A percentile compares a stretch with the other conserved stretches of the same genome.
Conservation (phyloP, 1,140 invertebrate genomes). For the Drosophila ironensis region DNA sequence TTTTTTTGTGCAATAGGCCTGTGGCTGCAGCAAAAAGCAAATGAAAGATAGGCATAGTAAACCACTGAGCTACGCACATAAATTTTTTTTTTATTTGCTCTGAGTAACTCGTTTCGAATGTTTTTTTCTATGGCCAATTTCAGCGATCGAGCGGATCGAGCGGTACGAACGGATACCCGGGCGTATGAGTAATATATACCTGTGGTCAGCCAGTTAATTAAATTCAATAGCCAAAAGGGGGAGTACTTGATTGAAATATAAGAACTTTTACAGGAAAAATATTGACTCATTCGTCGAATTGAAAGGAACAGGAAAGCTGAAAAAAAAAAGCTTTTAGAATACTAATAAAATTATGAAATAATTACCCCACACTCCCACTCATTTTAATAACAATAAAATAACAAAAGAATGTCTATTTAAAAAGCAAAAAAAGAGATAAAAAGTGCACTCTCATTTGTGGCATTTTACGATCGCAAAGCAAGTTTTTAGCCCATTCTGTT, state of each 20-base stretch:
- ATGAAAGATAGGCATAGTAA: neutral
- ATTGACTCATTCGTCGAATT: constrained; percentile 14
- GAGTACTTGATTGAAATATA: constrained; percentile 2
- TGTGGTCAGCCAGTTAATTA: constrained; percentile 21
- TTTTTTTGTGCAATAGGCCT: constrained; percentile 60
- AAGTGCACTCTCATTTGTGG: constrained; percentile 22
- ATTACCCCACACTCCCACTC: no score
- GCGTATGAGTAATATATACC: constrained; percentile 59
- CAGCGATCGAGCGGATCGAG: constrained; percentile 11
- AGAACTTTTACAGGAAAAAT: constrained; percentile 12
- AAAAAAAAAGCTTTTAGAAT: neutral
- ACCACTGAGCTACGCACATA: constrained; percentile 24
- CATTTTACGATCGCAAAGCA: neutral
- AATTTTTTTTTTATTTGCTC: constrained; percentile 4
- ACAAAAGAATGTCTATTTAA: constrained; percentile 7
- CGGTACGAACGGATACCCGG: constrained; percentile 4
- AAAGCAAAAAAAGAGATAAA: constrained; percentile 25
- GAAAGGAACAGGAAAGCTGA: neutral
- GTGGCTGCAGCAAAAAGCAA: constrained; percentile 1
- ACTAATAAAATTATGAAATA: constrained; percentile 9
- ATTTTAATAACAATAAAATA: neutral
- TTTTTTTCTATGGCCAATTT: constrained; percentile 45
- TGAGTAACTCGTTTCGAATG: constrained; percentile 44
- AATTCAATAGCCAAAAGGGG: constrained; percentile 11
- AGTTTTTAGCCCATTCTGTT: constrained; percentile 1